Conservation (phyloP, 2,797 vertebrate genomes). For the Paratrypauchen microcephalus region DNA sequence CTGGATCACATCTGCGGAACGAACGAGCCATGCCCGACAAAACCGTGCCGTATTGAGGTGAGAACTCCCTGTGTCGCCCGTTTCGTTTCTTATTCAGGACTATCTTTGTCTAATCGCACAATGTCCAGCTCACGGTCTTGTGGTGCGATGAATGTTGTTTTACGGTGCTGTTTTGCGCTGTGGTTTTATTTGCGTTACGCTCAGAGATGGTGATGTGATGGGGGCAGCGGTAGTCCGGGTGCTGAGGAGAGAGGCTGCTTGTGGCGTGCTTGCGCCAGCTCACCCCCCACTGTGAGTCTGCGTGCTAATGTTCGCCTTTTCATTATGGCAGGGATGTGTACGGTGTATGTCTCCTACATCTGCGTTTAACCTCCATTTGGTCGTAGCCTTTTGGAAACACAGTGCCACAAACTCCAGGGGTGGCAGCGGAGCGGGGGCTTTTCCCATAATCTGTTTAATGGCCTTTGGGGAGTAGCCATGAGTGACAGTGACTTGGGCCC, state of each 20-base stretch:
- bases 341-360: background rate
- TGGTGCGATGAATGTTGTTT: background rate
- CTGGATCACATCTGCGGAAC: slow-evolving; percentile 6
- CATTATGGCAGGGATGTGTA: slow-evolving; percentile 8
- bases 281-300: slow-evolving; percentile 25
- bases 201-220: background rate
- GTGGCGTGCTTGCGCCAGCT: slow-evolving; percentile 28
- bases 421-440: slow-evolving; percentile 35
- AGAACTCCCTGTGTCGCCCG: slow-evolving; percentile 36
- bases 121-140: background rate
- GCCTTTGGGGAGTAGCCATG: slow-evolving; percentile 29
- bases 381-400: background rate
- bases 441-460: slow-evolving; percentile 55
- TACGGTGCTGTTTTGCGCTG: background rate
- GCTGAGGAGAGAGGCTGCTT: slow-evolving; percentile 43
- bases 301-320: background rate
- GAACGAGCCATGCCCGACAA: slow-evolving; percentile 49
- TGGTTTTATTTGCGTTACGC: background rate
- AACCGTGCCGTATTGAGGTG: slow-evolving; percentile 66
- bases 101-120: slow-evolving; percentile 9
- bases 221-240: slow-evolving; percentile 28
- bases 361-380: background rate
- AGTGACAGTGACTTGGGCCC: slow-evolving; percentile 23
- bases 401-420: slow-evolving; percentile 9
- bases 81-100: slow-evolving; percentile 23